These are phyloP conservation scores for Platypus cylindrus DNA, from an alignment of 2,888 invertebrate species.

Conservation along the genomic window DNA sequence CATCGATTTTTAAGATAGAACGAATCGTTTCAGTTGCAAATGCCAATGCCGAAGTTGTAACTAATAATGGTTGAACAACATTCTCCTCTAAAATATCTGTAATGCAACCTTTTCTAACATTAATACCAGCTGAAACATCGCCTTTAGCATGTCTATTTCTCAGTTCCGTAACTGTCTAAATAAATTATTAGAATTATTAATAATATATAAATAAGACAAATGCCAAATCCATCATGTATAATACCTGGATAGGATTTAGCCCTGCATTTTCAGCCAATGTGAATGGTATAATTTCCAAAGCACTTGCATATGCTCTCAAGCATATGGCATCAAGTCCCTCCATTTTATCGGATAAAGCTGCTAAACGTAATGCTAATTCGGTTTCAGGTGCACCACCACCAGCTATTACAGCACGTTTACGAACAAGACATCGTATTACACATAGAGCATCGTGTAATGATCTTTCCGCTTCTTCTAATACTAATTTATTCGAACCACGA, in stretches of 20 bases:
- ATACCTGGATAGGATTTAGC: slow-evolving; percentile 34
- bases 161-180: slow-evolving; percentile 82
- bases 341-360: slow-evolving; percentile 67
- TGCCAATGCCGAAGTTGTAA: slow-evolving; percentile 84
- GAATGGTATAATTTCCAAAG: slow-evolving; percentile 85
- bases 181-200: slow-evolving; percentile 3
- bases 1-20: slow-evolving; percentile 97
- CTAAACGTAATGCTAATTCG: slow-evolving; percentile 76
- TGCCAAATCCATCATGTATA: background rate
- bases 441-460: slow-evolving; percentile 77
- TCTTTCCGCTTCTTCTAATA: slow-evolving; percentile 68
- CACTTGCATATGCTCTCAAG: slow-evolving; percentile 88
- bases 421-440: slow-evolving; percentile 92
- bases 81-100: slow-evolving; percentile 95
- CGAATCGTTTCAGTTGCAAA: slow-evolving; percentile 94
- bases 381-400: slow-evolving; percentile 98
- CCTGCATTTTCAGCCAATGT: slow-evolving; percentile 82
- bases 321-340: slow-evolving; percentile 93
- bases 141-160: slow-evolving; percentile 85
- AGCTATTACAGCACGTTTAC: slow-evolving; percentile 79
- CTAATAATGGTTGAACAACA: slow-evolving; percentile 94
- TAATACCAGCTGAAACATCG: slow-evolving; percentile 81
- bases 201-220: background rate
- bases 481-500: slow-evolving; percentile 74
- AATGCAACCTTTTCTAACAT: slow-evolving; percentile 91